Percentiles rank a stretch among this genome's conserved stretches.
Conservation (phyloP, 2,888 invertebrate genomes). For the Melieria omissa region DNA sequence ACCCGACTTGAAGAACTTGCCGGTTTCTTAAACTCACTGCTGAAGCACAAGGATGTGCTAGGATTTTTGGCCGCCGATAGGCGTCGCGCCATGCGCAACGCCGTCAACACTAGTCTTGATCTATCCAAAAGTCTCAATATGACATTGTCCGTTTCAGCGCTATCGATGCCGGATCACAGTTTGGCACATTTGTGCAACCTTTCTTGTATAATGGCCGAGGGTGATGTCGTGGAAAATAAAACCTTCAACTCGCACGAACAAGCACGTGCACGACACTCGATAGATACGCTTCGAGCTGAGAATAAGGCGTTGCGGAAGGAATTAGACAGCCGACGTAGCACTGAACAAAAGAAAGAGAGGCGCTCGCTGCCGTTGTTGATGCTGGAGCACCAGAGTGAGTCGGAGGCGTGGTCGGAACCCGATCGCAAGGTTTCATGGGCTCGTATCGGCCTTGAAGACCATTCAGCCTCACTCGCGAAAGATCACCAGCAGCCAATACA, state of each 20-base stretch:
- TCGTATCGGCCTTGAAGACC: conserved; percentile 77
- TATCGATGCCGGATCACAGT: conserved; percentile 68
- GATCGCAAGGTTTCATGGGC: conserved; percentile 84
- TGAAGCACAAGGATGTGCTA: conserved; percentile 70
- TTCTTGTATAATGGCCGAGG: conserved; percentile 48
- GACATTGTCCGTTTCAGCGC: conserved; percentile 60
- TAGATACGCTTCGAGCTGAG: conserved; percentile 58
- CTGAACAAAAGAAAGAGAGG: conserved; percentile 59
- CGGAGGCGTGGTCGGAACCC: conserved; percentile 89
- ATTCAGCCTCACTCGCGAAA: conserved; percentile 54
- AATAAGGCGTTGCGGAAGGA: conserved; percentile 58
- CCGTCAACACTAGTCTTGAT: conserved; percentile 70
- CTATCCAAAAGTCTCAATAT: conserved; percentile 69
- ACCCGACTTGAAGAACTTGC: conserved; percentile 72
- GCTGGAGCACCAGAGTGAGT: conserved; percentile 71
- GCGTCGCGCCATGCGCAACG: conserved; percentile 69
- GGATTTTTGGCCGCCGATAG: conserved; percentile 69
- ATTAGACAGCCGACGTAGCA: conserved; percentile 51
- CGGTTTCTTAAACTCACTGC: conserved; percentile 71
- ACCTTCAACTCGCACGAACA: conserved; percentile 61
- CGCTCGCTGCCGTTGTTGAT: conserved; percentile 57
- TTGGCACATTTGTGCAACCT: conserved; percentile 68
- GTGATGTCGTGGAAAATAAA: conserved; percentile 44
- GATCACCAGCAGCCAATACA: conserved; percentile 36
- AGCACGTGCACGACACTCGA: conserved; percentile 42